Percentiles rank a stretch among this genome's conserved stretches.
Evolutionary conservation across 2,797 vertebrate genomes (phyloP).

Genomic region (Buceros bicornis): DNA sequence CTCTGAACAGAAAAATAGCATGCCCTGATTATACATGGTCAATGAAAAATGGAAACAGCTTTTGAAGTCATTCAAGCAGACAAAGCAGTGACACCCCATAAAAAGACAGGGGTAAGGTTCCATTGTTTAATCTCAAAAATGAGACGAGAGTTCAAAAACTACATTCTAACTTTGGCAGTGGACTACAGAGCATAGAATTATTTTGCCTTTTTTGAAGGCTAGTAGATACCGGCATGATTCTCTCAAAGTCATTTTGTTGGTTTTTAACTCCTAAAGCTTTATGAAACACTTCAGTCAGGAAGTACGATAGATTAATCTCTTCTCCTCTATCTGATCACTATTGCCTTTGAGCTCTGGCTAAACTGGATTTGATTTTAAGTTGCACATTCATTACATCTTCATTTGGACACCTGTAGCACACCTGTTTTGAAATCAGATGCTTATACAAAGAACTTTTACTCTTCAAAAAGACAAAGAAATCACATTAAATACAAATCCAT

Average conservation of each 20-base stretch:
- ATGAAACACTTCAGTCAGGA: slow-evolving; percentile 23
- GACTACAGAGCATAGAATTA: not conserved
- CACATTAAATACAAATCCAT: not conserved
- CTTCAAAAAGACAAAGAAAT: not conserved
- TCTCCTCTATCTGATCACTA: not conserved
- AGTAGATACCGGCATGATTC: not conserved
- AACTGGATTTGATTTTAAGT: slow-evolving; percentile 77
- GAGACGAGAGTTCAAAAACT: not conserved
- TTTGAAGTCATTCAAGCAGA: slow-evolving; percentile 30
- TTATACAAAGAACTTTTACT: not conserved
- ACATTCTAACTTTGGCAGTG: not conserved
- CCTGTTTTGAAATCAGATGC: slow-evolving; percentile 10
- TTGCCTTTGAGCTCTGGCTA: slow-evolving; percentile 60
- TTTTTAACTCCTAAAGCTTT: not conserved
- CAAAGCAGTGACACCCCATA: not conserved
- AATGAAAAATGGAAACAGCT: not conserved
- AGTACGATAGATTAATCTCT: not conserved
- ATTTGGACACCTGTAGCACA: slow-evolving; percentile 74
- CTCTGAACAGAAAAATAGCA: not conserved
- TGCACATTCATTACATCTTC: slow-evolving; percentile 69
- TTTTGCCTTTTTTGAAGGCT: not conserved
- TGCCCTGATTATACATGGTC: not conserved
- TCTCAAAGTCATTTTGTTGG: not conserved
- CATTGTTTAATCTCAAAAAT: not conserved
- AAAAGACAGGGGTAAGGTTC: not conserved